phyloP scores from a whole-genome alignment of 37 sponge, comb jelly and placozoan species.

The Halichondria panicea region DNA sequence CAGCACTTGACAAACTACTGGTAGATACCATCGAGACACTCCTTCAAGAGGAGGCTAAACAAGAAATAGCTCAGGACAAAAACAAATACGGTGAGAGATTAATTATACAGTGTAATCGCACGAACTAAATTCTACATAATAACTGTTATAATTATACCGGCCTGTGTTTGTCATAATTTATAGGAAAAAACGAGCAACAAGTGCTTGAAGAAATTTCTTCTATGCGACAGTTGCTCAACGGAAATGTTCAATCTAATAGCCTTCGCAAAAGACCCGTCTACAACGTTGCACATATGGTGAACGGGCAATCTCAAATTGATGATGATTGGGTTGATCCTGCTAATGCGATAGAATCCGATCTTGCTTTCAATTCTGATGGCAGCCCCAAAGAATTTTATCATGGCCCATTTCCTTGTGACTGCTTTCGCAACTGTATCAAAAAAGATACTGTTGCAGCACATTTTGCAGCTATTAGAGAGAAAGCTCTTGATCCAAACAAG shows the following conservation, averaged over 20 bases:
- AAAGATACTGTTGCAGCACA: not conserved
- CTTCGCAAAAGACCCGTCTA: conserved; percentile 9
- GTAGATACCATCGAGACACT: no score
- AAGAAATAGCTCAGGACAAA: not conserved
- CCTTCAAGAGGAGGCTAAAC: not conserved
- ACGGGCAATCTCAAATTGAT: not conserved
- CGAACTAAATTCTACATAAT: no score
- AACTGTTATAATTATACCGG: no score
- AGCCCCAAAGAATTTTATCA: not conserved
- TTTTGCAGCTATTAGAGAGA: not conserved
- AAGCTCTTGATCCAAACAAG: not conserved
- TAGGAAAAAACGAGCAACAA: no score
- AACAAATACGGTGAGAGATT: no score
- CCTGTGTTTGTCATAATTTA: no score
- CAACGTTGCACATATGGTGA: conserved; percentile 30
- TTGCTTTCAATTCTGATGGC: conserved; percentile 6
- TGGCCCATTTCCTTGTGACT: conserved; percentile 19
- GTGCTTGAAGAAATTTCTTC: no score
- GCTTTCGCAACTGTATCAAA: not conserved
- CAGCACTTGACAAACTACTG: no score
- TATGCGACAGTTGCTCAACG: no score
- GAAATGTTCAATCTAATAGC: not conserved
- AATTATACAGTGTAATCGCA: no score
- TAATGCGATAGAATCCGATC: conserved; percentile 21
- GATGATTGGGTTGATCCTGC: conserved; percentile 3